Base-by-base conservation (phyloP, 2,113 vertebrate species). In the Talpa occidentalis region DNA sequence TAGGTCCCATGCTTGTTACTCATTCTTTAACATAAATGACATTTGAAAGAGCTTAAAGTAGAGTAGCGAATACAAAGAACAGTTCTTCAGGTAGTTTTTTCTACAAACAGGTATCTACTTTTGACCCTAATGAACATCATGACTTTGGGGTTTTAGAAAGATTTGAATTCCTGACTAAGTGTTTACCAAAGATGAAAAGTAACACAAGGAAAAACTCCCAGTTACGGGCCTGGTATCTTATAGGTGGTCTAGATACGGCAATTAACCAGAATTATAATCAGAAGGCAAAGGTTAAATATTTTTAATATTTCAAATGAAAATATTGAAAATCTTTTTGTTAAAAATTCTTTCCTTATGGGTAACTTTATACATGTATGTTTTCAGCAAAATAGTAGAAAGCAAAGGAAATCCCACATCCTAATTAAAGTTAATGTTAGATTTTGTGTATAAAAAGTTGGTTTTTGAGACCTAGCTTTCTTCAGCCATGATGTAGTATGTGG, bases 351-450 rank as follows among this genome's bases (percentile, higher is more conserved):
- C 10, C 35, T 16, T 35, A 0, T 90, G 62, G 9, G 10, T 69
- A 91, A 92, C 67, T 94, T 84, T 80, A 69, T 83, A 66, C n/a
- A 42, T 91, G 2, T 72, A 17, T 47, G 40, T 77, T 89, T 84
- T 93, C 26, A 73, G 14, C 32, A 79, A 88, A 93, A 80, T 15
- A 42, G 9, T 72, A 85, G 54, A 89, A 93, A 81, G 17, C 44
- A 70, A 54, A 60, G 66, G 19, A 82, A 72, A 54, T 66, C 17
- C 76, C 73, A 40, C 12, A n/a, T 84, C 30, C 64, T 73, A 22
- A 93, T 74, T 19, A 78, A 76, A 93, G 26, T n/a, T 92, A 87
- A 67, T 49, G 35, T 24, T 84, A 79, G 44, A 90, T 80, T 93
- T 87, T 52, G 28, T 74, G 24, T 73, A 47, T 87, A 70, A n/a